Conservation (phyloP, 1,140 invertebrate species). For the Eciton burchellii region DNA sequence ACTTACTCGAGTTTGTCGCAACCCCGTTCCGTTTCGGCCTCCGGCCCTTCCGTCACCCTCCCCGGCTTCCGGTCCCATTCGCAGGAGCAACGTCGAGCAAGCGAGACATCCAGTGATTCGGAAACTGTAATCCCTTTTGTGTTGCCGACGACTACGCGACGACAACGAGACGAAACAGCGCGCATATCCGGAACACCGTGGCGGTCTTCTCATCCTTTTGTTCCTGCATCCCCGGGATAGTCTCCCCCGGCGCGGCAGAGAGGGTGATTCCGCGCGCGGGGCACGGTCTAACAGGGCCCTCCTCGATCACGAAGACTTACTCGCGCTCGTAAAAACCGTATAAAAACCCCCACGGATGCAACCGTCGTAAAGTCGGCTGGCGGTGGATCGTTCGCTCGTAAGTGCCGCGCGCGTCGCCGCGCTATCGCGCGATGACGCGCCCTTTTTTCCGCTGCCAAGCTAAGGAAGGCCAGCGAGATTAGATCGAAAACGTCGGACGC, state of each 20-base stretch:
- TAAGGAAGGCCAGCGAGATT: not conserved
- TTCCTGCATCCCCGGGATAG: constrained; percentile 34
- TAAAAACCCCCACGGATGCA: constrained; percentile 34
- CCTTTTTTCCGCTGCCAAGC: not conserved
- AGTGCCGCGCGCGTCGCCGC: not conserved
- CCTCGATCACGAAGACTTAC: constrained; percentile 5
- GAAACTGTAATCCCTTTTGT: constrained; percentile 80
- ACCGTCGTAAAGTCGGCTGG: constrained; percentile 43
- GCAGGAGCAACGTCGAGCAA: constrained; percentile 53
- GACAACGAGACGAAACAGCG: constrained; percentile 76
- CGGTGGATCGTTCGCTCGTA: constrained; percentile 52
- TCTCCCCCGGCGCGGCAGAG: not conserved
- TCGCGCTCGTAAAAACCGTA: constrained; percentile 44
- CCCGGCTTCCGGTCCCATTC: constrained; percentile 22
- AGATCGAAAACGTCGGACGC: constrained; percentile 16
- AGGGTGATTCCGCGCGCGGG: constrained; percentile 1
- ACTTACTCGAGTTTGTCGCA: constrained; percentile 45
- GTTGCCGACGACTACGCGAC: constrained; percentile 58
- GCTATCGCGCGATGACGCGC: not conserved
- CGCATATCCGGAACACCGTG: constrained; percentile 53
- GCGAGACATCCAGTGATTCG: constrained; percentile 75
- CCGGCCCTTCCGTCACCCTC: constrained; percentile 11
- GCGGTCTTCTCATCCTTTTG: constrained; percentile 59
- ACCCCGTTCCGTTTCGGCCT: constrained; percentile 51
- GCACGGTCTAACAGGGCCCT: constrained; percentile 6